A percentile compares a stretch with the other conserved stretches of the same genome.
These are phyloP conservation scores for Liolophura sinensis DNA, from an alignment of 1,140 invertebrate genomes.

Conservation along the genomic window DNA sequence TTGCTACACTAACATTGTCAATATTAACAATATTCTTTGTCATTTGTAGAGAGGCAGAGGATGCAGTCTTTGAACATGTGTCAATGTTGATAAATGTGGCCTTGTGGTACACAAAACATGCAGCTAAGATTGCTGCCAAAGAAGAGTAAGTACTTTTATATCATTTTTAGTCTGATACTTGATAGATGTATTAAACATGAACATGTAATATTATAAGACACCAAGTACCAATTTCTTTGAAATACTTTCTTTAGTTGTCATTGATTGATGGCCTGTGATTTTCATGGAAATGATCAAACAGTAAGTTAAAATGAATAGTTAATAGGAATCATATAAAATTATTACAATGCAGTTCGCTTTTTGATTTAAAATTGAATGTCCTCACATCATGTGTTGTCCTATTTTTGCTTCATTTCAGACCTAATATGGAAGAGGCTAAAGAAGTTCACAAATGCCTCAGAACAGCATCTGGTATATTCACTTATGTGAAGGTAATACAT, in stretches of 20 bases:
- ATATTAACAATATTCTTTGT: constrained; percentile 7
- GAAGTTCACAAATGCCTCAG: constrained; percentile 70
- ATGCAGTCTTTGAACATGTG: constrained; percentile 69
- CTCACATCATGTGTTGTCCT: too few species aligned
- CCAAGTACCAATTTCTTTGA: too few species aligned
- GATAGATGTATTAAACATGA: background rate
- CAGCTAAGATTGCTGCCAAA: constrained; percentile 68
- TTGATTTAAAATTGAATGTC: too few species aligned
- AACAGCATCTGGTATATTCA: constrained; percentile 71
- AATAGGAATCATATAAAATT: too few species aligned
- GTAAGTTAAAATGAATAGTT: too few species aligned
- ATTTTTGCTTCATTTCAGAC: constrained; percentile 52
- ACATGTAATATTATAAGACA: too few species aligned
- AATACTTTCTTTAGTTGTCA: too few species aligned
- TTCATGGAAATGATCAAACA: too few species aligned
- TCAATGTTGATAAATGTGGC: constrained; percentile 69
- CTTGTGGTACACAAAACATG: constrained; percentile 75
- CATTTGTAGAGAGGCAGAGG: constrained; percentile 61
- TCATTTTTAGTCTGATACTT: constrained; percentile 2
- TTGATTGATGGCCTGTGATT: too few species aligned
- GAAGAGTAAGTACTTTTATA: constrained; percentile 63
- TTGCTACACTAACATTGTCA: too few species aligned
- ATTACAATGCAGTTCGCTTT: too few species aligned
- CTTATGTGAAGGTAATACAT: constrained; percentile 49
- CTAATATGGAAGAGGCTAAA: constrained; percentile 72